These are phyloP conservation scores for Canis aureus DNA, from an alignment of 2,113 vertebrate species.

Conservation along the genomic window DNA sequence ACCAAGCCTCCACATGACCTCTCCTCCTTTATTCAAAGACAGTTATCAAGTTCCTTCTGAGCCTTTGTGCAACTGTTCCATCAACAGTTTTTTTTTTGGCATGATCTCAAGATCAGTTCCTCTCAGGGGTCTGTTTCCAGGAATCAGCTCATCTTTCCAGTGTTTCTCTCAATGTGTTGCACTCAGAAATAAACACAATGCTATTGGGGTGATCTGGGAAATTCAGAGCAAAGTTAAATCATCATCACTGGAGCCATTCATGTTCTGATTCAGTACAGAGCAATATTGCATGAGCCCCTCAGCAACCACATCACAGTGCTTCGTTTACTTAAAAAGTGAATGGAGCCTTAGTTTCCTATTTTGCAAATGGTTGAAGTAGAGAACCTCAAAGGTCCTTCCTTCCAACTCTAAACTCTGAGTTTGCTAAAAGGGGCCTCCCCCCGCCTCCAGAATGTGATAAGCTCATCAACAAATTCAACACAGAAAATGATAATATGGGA, in stretches of 20 bases:
- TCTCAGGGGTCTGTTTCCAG: not conserved
- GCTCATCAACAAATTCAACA: not conserved
- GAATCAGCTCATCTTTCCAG: not conserved
- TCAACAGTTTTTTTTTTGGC: not conserved
- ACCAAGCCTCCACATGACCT: not conserved
- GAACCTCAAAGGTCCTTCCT: not conserved
- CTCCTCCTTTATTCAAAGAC: not conserved
- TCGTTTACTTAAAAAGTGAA: not conserved
- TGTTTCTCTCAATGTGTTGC: not conserved
- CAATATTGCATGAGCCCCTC: not conserved
- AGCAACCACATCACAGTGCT: not conserved
- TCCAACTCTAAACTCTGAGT: not conserved
- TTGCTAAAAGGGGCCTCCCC: not conserved
- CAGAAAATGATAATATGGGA: not conserved
- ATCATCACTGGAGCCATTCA: not conserved
- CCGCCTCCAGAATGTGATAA: not conserved
- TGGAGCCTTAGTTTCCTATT: not conserved
- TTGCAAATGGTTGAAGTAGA: not conserved
- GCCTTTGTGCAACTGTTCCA: not conserved
- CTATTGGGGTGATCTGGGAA: not conserved
- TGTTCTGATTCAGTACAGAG: not conserved
- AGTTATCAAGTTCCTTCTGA: not conserved
- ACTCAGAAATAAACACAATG: not conserved
- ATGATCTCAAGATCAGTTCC: not conserved
- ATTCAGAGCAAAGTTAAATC: not conserved